phyloP scores from a whole-genome alignment of 2,113 vertebrate genomes.

The Hepsetus odoe region DNA sequence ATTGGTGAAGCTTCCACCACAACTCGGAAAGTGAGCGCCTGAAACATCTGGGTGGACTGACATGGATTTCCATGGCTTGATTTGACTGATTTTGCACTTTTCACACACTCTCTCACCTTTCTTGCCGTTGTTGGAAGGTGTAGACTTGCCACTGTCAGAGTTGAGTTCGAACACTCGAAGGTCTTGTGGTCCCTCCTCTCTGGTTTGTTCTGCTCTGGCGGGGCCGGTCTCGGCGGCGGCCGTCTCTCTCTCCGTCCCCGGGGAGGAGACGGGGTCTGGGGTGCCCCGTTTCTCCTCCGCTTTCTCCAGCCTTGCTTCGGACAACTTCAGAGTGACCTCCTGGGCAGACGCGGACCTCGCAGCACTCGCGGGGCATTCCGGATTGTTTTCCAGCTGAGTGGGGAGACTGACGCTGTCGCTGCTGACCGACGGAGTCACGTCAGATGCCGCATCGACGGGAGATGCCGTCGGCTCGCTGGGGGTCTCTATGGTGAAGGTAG shows the following conservation, averaged over 20 bases:
- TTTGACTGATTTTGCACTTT: not conserved
- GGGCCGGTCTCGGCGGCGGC: not conserved
- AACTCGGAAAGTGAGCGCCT: too few relatives aligned
- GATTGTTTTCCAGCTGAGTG: slow-evolving; percentile 83
- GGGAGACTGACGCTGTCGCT: slow-evolving; percentile 90
- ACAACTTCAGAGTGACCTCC: slow-evolving; percentile 61
- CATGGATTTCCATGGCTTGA: too few relatives aligned
- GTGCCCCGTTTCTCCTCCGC: slow-evolving; percentile 23
- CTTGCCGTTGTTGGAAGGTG: slow-evolving; percentile 95
- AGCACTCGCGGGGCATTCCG: slow-evolving; percentile 48
- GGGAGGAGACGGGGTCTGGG: slow-evolving; percentile 36
- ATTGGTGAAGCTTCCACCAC: too few relatives aligned
- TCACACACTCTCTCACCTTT: slow-evolving; percentile 80
- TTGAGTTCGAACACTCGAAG: slow-evolving; percentile 95
- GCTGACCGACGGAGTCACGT: slow-evolving; percentile 85
- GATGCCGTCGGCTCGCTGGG: slow-evolving; percentile 46
- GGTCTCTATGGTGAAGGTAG: slow-evolving; percentile 11
- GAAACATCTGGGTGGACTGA: too few relatives aligned
- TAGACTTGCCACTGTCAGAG: slow-evolving; percentile 96
- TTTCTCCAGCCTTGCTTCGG: slow-evolving; percentile 62
- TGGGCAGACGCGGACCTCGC: slow-evolving; percentile 22
- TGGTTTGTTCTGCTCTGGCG: slow-evolving; percentile 68
- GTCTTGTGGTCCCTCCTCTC: slow-evolving; percentile 87
- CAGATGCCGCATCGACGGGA: slow-evolving; percentile 57
- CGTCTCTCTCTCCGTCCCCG: slow-evolving; percentile 57